A percentile compares a stretch with the other conserved stretches of the same genome.
phyloP scores from a whole-genome alignment of 2,888 invertebrate genomes.

The Entomobrya proxima region DNA sequence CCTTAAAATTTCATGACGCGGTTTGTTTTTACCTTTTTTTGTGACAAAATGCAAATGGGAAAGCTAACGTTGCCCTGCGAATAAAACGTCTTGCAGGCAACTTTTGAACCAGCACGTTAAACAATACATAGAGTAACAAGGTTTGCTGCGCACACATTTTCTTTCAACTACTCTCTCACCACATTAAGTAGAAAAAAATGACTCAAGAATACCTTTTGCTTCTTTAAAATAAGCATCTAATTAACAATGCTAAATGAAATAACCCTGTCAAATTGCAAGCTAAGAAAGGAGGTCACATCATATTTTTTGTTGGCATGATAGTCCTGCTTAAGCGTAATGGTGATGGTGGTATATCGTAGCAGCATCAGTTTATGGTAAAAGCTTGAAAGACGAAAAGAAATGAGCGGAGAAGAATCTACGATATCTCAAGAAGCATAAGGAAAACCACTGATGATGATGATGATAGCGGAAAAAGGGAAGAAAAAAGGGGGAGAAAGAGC shows the following conservation, averaged over 20 bases:
- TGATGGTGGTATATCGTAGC: constrained; percentile 23
- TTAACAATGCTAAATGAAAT: constrained; percentile 50
- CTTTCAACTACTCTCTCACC: neutral
- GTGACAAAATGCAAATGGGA: too few species aligned
- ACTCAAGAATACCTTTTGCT: neutral
- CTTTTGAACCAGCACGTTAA: neutral
- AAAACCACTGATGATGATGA: constrained; percentile 22
- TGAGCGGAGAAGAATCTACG: neutral
- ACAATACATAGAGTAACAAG: too few species aligned
- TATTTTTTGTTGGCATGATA: constrained; percentile 41
- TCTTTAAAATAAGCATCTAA: constrained; percentile 37
- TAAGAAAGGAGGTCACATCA: constrained; percentile 59
- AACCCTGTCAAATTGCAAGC: constrained; percentile 39
- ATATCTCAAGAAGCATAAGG: too few species aligned
- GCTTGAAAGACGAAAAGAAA: constrained; percentile 6
- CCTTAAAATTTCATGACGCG: constrained; percentile 54
- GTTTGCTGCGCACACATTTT: neutral
- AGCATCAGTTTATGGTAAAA: constrained; percentile 34
- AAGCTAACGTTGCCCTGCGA: neutral
- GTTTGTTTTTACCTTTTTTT: neutral
- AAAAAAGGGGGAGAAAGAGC: constrained; percentile 16
- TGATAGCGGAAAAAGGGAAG: neutral
- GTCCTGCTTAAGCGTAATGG: constrained; percentile 7
- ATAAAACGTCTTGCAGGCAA: neutral
- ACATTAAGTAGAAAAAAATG: too few species aligned